Evolutionary conservation across 2,797 vertebrate species (phyloP).

Genomic region (Enteromius anoplus): DNA sequence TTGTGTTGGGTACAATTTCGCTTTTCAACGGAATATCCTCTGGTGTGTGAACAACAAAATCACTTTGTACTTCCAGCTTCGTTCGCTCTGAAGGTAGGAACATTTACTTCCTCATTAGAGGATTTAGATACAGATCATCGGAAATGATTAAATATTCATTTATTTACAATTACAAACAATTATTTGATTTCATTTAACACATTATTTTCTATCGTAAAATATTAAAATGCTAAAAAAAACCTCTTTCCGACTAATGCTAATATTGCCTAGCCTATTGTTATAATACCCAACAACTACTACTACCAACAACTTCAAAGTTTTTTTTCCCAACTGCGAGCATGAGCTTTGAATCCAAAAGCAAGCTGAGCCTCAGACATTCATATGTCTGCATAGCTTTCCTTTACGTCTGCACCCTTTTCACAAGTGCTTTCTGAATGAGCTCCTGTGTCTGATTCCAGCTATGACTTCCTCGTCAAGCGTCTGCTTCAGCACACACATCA

Average conservation of each 20-base stretch:
- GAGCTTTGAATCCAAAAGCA: conserved; percentile 36
- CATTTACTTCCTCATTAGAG: not conserved
- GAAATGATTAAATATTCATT: not conserved
- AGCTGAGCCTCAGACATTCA: conserved; percentile 23
- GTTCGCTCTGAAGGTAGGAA: not conserved
- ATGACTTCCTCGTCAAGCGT: conserved; percentile 59
- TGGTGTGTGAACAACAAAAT: not conserved
- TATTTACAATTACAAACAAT: too few species aligned
- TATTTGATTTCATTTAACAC: not conserved
- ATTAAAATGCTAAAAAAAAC: not conserved
- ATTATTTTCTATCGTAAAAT: not conserved
- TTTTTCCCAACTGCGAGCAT: not conserved
- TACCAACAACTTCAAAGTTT: not conserved
- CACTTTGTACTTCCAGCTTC: not conserved
- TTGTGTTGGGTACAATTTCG: not conserved
- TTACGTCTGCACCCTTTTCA: conserved; percentile 49
- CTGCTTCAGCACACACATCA: conserved; percentile 63
- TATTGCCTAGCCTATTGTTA: not conserved
- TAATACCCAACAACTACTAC: not conserved
- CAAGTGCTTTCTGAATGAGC: conserved; percentile 56
- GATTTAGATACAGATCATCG: not conserved
- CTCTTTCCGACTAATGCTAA: not conserved
- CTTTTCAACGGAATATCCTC: not conserved
- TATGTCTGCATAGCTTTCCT: conserved; percentile 17
- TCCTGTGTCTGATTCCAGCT: conserved; percentile 54